These are phyloP conservation scores for Eupithecia inturbata DNA, from an alignment of 2,888 invertebrate genomes.

Conservation along the genomic window DNA sequence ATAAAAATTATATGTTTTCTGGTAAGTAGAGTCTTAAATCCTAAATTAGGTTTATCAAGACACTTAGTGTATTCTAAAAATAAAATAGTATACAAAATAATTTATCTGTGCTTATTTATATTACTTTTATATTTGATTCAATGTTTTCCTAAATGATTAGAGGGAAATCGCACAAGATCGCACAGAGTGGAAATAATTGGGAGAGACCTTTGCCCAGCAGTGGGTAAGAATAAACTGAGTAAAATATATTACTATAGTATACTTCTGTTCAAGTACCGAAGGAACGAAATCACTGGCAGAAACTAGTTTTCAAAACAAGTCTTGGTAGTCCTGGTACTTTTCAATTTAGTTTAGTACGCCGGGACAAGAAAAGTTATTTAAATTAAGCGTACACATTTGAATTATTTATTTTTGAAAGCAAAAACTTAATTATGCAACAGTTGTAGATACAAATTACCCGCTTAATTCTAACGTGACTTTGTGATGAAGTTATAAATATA, in stretches of 20 bases:
- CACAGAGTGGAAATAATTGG: too few species aligned
- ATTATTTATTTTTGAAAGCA: conserved; percentile 34
- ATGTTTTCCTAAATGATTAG: too few species aligned
- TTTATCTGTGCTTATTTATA: too few species aligned
- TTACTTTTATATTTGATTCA: too few species aligned
- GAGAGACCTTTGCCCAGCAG: too few species aligned
- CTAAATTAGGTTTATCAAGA: neutral
- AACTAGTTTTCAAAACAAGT: neutral
- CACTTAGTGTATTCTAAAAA: too few species aligned
- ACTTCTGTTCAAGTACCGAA: too few species aligned
- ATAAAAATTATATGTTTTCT: neutral
- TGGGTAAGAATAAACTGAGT: too few species aligned
- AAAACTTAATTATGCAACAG: conserved; percentile 19
- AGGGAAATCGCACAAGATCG: too few species aligned
- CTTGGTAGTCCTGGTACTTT: conserved; percentile 20
- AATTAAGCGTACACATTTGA: conserved; percentile 21
- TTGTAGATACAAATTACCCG: conserved; percentile 2
- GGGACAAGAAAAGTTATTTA: conserved; percentile 24
- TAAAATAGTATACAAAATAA: too few species aligned
- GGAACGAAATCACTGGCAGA: neutral
- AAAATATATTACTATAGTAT: too few species aligned
- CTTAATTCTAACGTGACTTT: neutral
- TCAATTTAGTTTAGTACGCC: conserved; percentile 29
- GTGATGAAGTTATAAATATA: neutral
- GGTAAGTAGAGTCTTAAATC: neutral